Conservation (phyloP, 1,140 invertebrate genomes). For the Ceratoteleas bidentatus region DNA sequence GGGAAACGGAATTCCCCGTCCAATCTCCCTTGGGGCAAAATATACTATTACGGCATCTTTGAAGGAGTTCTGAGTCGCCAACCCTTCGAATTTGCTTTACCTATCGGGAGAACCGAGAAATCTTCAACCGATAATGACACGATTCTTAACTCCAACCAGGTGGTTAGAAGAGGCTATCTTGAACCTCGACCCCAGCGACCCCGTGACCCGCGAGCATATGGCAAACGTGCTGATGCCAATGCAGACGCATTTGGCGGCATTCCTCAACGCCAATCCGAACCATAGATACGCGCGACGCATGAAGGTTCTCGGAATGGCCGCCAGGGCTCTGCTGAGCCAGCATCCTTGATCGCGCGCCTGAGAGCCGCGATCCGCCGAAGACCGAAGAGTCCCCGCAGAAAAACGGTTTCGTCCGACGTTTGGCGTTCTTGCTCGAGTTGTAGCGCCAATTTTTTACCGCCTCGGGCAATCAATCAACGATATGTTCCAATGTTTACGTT, state of each 20-base stretch:
- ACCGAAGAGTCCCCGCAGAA: no score
- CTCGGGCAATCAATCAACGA: no score
- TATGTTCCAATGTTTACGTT: no score
- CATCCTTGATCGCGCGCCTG: conserved; percentile 68
- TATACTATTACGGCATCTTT: no score
- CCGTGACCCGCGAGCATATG: conserved; percentile 91
- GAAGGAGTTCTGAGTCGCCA: no score
- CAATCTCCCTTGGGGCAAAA: no score
- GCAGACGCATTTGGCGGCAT: conserved; percentile 87
- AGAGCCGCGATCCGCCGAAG: background rate
- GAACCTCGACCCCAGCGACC: conserved; percentile 89
- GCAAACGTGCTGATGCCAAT: conserved; percentile 89
- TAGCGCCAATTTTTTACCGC: background rate
- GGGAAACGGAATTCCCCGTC: no score
- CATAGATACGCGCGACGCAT: conserved; percentile 86
- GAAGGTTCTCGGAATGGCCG: conserved; percentile 90
- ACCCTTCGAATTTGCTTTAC: no score
- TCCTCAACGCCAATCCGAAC: conserved; percentile 86
- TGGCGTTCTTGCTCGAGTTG: no score
- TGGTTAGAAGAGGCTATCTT: conserved; percentile 94
- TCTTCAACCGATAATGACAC: no score
- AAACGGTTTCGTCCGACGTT: background rate
- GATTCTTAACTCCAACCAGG: conserved; percentile 78
- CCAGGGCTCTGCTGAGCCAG: conserved; percentile 82
- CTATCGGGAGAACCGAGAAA: no score